Conservation (phyloP, 2,888 invertebrate genomes). For the Leptinotarsa haldemani region DNA sequence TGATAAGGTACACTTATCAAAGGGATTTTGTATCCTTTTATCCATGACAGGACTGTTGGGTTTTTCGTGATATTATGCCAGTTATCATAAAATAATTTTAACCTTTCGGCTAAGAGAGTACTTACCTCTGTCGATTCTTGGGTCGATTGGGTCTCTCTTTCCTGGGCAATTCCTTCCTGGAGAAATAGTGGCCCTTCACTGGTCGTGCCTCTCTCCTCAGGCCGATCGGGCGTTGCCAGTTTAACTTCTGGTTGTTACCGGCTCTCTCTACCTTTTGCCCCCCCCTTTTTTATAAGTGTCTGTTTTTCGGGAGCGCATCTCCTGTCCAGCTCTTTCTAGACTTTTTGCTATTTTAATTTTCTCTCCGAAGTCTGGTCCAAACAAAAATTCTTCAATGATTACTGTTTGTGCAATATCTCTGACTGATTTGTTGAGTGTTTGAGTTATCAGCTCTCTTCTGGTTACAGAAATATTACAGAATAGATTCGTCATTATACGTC, state of each 20-base stretch:
- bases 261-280: not conserved
- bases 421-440: not conserved
- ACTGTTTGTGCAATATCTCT: not conserved
- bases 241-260: not conserved
- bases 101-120: not conserved
- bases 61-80: not conserved
- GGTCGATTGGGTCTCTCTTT: not conserved
- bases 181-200: not conserved
- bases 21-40: not conserved
- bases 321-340: not conserved
- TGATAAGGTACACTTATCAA: not conserved
- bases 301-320: not conserved
- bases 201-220: not conserved
- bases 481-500: not conserved
- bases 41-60: no score
- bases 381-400: not conserved
- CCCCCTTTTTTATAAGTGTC: not conserved
- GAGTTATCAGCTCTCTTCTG: not conserved
- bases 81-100: not conserved
- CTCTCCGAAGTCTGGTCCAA: not conserved
- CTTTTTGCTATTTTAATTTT: not conserved
- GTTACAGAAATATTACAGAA: not conserved
- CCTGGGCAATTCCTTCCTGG: not conserved
- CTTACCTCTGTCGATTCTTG: no score
- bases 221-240: not conserved